A percentile compares a stretch with the other conserved stretches of the same genome.
phyloP scores from a whole-genome alignment of 2,797 vertebrate genomes.

The Chiloscyllium punctatum region DNA sequence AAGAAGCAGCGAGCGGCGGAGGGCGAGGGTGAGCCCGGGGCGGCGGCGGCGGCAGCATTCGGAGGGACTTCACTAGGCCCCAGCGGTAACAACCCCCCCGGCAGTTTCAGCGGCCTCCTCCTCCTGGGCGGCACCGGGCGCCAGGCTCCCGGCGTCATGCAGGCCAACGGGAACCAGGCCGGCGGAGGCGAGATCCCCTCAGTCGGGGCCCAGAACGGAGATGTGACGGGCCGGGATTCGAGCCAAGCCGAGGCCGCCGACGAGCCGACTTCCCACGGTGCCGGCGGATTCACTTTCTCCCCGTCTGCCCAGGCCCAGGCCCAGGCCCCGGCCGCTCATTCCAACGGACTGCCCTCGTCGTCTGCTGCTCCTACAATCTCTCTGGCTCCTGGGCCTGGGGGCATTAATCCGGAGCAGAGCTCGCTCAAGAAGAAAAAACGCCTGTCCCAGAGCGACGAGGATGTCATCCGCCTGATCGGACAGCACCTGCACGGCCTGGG shows the following conservation, averaged over 20 bases:
- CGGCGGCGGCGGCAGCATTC: slow-evolving; percentile 65
- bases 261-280: background rate
- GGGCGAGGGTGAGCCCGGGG: slow-evolving; percentile 97
- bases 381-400: slow-evolving; percentile 63
- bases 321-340: slow-evolving; percentile 67
- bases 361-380: slow-evolving; percentile 53
- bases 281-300: slow-evolving; percentile 48
- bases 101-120: slow-evolving; percentile 50
- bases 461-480: slow-evolving; percentile 96
- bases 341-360: slow-evolving; percentile 81
- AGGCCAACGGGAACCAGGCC: slow-evolving; percentile 84
- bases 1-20: slow-evolving; percentile 98
- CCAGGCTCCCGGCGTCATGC: slow-evolving; percentile 69
- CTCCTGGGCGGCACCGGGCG: slow-evolving; percentile 57
- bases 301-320: slow-evolving; percentile 56
- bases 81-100: slow-evolving; percentile 77
- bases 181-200: slow-evolving; percentile 67
- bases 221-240: slow-evolving; percentile 41
- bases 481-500: slow-evolving; percentile 95
- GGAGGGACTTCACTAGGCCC: slow-evolving; percentile 36
- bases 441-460: slow-evolving; percentile 90
- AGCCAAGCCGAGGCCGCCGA: slow-evolving; percentile 3
- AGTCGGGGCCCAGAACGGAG: slow-evolving; percentile 61
- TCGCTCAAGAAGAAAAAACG: slow-evolving; percentile 87
- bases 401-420: slow-evolving; percentile 44